phyloP scores from a whole-genome alignment of 2,888 invertebrate genomes.

The Sesia bembeciformis region DNA sequence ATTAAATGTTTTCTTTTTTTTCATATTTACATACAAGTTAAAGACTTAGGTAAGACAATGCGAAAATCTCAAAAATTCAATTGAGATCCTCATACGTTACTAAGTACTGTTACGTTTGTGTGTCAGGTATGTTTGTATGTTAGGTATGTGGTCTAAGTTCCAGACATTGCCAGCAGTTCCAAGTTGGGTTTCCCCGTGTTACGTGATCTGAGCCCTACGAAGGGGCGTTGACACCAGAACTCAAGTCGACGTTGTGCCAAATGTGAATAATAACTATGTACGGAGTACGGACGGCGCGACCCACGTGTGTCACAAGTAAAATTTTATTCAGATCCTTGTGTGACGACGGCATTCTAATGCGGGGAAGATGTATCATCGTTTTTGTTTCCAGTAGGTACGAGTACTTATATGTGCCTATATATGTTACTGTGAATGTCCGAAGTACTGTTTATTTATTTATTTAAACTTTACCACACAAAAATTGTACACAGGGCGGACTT shows the following conservation, averaged over 20 bases:
- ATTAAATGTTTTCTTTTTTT: too few relatives aligned
- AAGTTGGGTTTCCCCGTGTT: conserved; percentile 17
- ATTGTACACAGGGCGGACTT: too few relatives aligned
- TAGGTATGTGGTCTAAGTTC: not conserved
- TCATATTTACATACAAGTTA: too few relatives aligned
- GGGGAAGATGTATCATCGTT: conserved; percentile 2
- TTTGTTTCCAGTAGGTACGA: too few relatives aligned
- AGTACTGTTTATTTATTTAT: too few relatives aligned
- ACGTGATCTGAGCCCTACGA: not conserved
- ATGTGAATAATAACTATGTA: conserved; percentile 59
- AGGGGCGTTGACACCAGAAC: conserved; percentile 39
- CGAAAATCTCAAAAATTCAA: too few relatives aligned
- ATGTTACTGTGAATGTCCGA: too few relatives aligned
- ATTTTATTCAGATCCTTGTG: conserved; percentile 49
- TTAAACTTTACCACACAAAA: too few relatives aligned
- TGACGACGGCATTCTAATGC: conserved; percentile 41
- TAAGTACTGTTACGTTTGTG: not conserved
- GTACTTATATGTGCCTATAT: too few relatives aligned
- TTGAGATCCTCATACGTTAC: too few relatives aligned
- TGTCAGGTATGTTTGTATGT: too few relatives aligned
- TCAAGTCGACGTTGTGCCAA: conserved; percentile 45
- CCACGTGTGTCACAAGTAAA: conserved; percentile 23
- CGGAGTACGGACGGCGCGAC: conserved; percentile 42
- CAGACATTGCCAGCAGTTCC: conserved; percentile 1
- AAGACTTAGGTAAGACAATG: too few relatives aligned